Conservation (phyloP, 2,888 invertebrate species). For the Polydrusus tereticollis region DNA sequence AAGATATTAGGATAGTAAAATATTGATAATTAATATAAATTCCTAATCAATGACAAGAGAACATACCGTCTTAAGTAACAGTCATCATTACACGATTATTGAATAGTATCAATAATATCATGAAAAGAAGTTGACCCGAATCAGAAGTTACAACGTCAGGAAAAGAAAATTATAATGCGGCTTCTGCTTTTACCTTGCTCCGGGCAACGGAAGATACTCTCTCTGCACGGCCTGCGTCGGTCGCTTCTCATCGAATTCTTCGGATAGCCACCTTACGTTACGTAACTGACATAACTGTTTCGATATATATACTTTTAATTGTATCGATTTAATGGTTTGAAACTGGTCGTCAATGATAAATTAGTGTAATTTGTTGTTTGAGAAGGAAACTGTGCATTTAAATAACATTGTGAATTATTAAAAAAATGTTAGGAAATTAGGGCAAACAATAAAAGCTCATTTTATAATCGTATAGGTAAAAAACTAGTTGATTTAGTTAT, state of each 20-base stretch:
- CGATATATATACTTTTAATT: slow-evolving; percentile 15
- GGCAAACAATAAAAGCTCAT: background rate
- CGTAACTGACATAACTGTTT: slow-evolving; percentile 34
- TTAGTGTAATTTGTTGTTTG: slow-evolving; percentile 17
- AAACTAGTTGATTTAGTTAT: background rate
- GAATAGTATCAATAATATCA: background rate
- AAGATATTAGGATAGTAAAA: no score
- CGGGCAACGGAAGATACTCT: slow-evolving; percentile 33
- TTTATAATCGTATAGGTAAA: background rate
- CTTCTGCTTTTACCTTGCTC: slow-evolving; percentile 39
- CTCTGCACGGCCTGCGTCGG: slow-evolving; percentile 11
- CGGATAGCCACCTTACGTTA: slow-evolving; percentile 28
- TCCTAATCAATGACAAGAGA: no score
- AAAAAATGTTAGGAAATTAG: slow-evolving; percentile 2
- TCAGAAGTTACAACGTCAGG: background rate
- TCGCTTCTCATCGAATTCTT: slow-evolving; percentile 33
- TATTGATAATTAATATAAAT: no score
- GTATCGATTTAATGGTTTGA: slow-evolving; percentile 18
- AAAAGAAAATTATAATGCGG: background rate
- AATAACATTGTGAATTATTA: slow-evolving; percentile 6
- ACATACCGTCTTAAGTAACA: no score
- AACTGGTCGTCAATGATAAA: slow-evolving; percentile 28
- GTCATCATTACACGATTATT: no score
- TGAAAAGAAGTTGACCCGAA: background rate
- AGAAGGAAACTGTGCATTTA: slow-evolving; percentile 19